phyloP scores from a whole-genome alignment of 2,797 vertebrate species.

The Etheostoma perlongum region DNA sequence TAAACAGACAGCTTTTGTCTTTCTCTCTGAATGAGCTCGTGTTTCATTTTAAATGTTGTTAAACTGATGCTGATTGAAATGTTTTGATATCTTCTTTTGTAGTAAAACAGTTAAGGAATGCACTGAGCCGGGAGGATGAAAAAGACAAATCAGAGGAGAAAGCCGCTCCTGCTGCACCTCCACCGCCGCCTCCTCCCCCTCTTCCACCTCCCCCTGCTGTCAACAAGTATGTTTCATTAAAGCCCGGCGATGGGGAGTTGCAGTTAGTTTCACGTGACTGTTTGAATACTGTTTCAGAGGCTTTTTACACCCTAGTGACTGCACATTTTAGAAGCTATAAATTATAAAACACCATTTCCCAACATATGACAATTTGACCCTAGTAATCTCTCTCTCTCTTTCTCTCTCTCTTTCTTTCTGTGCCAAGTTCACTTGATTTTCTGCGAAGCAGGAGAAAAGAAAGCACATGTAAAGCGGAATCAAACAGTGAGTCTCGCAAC shows the following conservation, averaged over 20 bases:
- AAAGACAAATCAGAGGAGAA: constrained; percentile 35
- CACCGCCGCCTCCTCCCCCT: constrained; percentile 29
- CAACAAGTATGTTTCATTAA: constrained; percentile 69
- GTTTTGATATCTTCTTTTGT: background rate
- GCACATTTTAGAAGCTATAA: background rate
- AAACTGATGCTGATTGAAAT: too few species aligned
- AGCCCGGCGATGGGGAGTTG: background rate
- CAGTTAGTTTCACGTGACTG: background rate
- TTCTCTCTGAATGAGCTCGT: background rate
- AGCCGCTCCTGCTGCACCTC: background rate
- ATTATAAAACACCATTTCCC: background rate
- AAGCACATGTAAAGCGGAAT: constrained; percentile 15
- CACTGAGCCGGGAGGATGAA: constrained; percentile 20
- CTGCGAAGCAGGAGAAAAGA: constrained; percentile 75
- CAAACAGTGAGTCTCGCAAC: constrained; percentile 61
- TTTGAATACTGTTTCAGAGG: constrained; percentile 5
- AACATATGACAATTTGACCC: background rate
- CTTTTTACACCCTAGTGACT: background rate
- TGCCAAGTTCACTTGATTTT: constrained; percentile 71
- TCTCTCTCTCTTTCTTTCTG: background rate
- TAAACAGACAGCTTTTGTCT: background rate
- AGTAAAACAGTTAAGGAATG: constrained; percentile 74
- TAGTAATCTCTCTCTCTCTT: background rate
- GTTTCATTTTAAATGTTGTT: background rate
- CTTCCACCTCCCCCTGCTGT: constrained; percentile 61